These are phyloP conservation scores for Elymnias hypermnestra DNA, from an alignment of 1,140 invertebrate species.

Conservation along the genomic window DNA sequence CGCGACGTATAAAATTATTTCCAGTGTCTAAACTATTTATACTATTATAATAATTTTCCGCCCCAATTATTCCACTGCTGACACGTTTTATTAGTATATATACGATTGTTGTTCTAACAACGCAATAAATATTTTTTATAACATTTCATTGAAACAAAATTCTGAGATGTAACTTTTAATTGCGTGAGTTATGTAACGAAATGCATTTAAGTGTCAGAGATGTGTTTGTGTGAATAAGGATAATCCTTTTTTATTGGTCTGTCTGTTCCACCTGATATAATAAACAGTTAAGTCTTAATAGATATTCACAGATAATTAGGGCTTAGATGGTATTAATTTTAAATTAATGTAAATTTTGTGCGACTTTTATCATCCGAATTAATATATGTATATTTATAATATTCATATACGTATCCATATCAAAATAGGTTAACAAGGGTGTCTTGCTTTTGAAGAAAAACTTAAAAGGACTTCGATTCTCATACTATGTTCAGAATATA, in stretches of 20 bases:
- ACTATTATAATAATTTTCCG: slow-evolving; percentile 73
- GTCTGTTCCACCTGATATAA: background rate
- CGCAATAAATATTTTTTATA: slow-evolving; percentile 57
- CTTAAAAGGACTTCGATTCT: too few relatives aligned
- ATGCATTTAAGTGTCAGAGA: background rate
- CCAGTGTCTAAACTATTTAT: slow-evolving; percentile 71
- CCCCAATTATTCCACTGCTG: slow-evolving; percentile 66
- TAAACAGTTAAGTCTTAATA: too few relatives aligned
- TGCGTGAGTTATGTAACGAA: slow-evolving; percentile 34
- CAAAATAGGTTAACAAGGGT: too few relatives aligned
- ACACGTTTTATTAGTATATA: slow-evolving; percentile 69
- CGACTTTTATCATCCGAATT: too few relatives aligned
- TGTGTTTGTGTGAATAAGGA: slow-evolving; percentile 4
- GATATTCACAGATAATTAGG: too few relatives aligned
- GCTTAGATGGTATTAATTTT: too few relatives aligned
- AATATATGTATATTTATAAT: too few relatives aligned
- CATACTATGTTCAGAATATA: too few relatives aligned
- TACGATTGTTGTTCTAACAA: slow-evolving; percentile 58
- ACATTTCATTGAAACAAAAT: slow-evolving; percentile 48
- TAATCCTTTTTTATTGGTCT: background rate
- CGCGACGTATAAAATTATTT: slow-evolving; percentile 63
- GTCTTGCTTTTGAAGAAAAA: too few relatives aligned
- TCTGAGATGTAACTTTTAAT: slow-evolving; percentile 24
- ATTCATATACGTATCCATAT: too few relatives aligned
- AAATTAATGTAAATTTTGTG: too few relatives aligned